A percentile compares a stretch with the other conserved stretches of the same genome.
phyloP scores from a whole-genome alignment of 2,797 vertebrate genomes.

The Tadarida brasiliensis region DNA sequence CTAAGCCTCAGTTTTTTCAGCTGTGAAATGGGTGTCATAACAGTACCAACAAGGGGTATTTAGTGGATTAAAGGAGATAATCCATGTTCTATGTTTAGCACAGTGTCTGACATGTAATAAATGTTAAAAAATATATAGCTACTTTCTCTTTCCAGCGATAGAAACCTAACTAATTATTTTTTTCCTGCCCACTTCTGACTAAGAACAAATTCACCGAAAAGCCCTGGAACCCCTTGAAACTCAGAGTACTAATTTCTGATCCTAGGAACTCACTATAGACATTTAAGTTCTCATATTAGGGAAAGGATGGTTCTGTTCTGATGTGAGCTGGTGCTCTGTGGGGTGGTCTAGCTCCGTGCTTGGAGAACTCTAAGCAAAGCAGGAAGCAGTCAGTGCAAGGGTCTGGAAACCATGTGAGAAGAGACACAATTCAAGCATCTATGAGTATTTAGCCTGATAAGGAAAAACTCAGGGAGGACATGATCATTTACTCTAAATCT shows the following conservation, averaged over 20 bases:
- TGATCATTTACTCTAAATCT: background rate
- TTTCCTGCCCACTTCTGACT: background rate
- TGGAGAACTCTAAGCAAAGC: background rate
- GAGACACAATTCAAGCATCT: background rate
- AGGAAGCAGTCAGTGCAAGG: background rate
- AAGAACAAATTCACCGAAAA: slow-evolving; percentile 36
- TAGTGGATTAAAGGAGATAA: background rate
- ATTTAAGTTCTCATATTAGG: background rate
- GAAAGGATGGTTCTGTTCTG: background rate
- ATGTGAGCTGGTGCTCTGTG: background rate
- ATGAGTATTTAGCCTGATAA: background rate
- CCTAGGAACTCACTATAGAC: background rate
- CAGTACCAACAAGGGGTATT: background rate
- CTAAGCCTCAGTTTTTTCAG: slow-evolving; percentile 24
- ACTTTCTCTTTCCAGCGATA: background rate
- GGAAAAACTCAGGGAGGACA: background rate
- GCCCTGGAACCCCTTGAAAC: background rate
- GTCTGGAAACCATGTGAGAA: background rate
- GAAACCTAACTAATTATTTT: background rate
- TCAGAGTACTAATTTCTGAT: slow-evolving; percentile 1
- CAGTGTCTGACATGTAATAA: background rate
- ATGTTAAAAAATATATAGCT: background rate
- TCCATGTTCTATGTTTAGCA: background rate
- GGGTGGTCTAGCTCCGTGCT: background rate
- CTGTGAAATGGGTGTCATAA: background rate